Conservation (phyloP, 2,113 vertebrate genomes). For the Oreotrochilus melanogaster region DNA sequence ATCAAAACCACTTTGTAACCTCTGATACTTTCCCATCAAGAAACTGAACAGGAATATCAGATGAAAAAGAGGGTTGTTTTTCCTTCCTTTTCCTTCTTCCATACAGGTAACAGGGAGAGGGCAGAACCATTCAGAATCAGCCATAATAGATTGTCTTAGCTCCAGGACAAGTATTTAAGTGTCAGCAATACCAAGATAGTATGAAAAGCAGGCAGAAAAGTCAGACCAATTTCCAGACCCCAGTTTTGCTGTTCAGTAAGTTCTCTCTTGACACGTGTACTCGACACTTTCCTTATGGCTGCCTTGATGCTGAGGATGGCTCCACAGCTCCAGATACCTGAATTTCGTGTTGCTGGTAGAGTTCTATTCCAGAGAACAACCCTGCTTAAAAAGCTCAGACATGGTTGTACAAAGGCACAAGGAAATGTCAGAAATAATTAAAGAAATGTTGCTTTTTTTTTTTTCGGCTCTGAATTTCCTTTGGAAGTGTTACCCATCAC, state of each 20-base stretch:
- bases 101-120: background rate
- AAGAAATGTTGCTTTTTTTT: background rate
- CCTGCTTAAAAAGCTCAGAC: background rate
- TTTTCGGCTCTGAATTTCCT: background rate
- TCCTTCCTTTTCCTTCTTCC: background rate
- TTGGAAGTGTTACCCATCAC: background rate
- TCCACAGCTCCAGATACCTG: background rate
- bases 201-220: background rate
- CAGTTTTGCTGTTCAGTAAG: background rate
- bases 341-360: background rate
- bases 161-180: background rate
- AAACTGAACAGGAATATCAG: background rate
- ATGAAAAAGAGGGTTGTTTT: accelerated
- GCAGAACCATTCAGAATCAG: background rate
- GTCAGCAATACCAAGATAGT: background rate
- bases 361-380: background rate
- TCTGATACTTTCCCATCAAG: background rate
- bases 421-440: background rate
- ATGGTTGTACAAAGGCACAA: background rate
- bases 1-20: background rate
- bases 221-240: background rate
- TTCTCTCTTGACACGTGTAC: background rate
- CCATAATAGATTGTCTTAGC: background rate
- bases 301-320: background rate
- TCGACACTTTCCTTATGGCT: background rate